phyloP scores from a whole-genome alignment of 2,888 invertebrate species.

The Noctua fimbriata region DNA sequence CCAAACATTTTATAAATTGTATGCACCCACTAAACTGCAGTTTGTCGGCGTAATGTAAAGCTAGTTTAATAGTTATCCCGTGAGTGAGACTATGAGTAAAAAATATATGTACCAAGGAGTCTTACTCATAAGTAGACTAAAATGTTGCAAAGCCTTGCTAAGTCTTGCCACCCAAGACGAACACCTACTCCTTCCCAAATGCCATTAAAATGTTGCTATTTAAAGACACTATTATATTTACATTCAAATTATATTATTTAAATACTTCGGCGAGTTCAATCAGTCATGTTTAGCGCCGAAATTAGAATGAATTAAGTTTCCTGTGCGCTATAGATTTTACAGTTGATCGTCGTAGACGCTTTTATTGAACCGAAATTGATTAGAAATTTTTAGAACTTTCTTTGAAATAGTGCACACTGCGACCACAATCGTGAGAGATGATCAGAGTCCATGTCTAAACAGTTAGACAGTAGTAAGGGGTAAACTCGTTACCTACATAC shows the following conservation, averaged over 20 bases:
- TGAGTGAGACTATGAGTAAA: not conserved
- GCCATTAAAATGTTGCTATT: constrained; percentile 28
- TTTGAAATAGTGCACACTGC: not conserved
- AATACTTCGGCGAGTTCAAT: constrained; percentile 37
- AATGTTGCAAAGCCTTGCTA: constrained; percentile 24
- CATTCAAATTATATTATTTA: constrained; percentile 40
- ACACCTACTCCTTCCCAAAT: constrained; percentile 20
- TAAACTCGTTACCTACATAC: not conserved
- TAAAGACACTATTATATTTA: constrained; percentile 30
- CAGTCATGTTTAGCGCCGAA: constrained; percentile 6
- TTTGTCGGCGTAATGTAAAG: no score
- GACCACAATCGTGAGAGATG: not conserved
- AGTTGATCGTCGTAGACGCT: not conserved
- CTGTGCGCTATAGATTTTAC: constrained; percentile 16
- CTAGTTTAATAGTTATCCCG: not conserved
- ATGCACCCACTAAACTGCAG: no score
- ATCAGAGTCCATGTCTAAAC: not conserved
- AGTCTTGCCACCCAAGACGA: constrained; percentile 41
- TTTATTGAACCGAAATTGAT: not conserved
- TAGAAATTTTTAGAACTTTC: not conserved
- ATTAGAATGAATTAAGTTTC: constrained; percentile 20
- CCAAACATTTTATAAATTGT: no score
- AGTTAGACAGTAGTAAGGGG: not conserved
- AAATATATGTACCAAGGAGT: not conserved
- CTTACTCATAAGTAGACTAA: constrained; percentile 22